These are phyloP conservation scores for Tenualosa thibaudeaui DNA, from an alignment of 2,797 vertebrate genomes.

Conservation along the genomic window DNA sequence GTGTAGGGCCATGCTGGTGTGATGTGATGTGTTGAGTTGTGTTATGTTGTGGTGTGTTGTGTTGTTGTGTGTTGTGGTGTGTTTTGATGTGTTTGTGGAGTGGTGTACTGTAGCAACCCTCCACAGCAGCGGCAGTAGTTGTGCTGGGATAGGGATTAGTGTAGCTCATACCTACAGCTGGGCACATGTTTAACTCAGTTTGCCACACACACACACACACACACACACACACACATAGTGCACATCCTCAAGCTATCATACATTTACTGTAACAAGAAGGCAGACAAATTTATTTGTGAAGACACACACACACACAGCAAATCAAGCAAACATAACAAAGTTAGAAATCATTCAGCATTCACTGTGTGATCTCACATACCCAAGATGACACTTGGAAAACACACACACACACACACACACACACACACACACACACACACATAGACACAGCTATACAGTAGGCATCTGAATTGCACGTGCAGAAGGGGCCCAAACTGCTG, in stretches of 20 bases:
- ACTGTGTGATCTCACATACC: not conserved
- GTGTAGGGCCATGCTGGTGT: not conserved
- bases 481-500: not conserved
- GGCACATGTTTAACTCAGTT: conserved; percentile 75
- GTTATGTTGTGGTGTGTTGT: not conserved
- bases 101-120: too few relatives aligned
- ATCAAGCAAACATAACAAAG: not conserved
- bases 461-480: not conserved
- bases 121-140: conserved; percentile 41
- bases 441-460: conserved; percentile 35
- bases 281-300: not conserved
- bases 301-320: not conserved
- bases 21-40: not conserved
- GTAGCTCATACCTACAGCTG: conserved; percentile 74
- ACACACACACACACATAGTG: not conserved
- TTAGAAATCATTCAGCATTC: not conserved
- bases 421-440: not conserved
- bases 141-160: conserved; percentile 62
- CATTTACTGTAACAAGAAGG: not conserved
- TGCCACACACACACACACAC: conserved; percentile 43
- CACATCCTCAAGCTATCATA: not conserved
- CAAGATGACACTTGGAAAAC: not conserved
- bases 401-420: not conserved
- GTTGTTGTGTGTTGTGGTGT: not conserved
- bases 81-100: not conserved